These are phyloP conservation scores for Hirundo rustica DNA, from an alignment of 2,797 vertebrate genomes.

Conservation along the genomic window DNA sequence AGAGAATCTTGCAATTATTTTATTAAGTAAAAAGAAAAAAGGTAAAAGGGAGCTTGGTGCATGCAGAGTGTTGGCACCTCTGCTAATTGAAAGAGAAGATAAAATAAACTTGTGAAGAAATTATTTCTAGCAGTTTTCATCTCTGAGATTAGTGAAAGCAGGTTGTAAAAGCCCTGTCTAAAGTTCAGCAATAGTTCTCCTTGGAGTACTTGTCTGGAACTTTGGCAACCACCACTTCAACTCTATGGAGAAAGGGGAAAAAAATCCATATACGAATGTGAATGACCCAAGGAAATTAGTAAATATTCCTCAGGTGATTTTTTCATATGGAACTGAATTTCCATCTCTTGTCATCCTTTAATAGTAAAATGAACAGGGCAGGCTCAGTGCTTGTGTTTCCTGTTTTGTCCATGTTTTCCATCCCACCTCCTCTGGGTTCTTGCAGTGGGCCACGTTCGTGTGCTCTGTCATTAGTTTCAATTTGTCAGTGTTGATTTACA, in stretches of 20 bases:
- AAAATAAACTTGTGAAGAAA: background rate
- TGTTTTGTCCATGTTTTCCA: background rate
- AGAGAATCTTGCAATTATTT: too few species aligned
- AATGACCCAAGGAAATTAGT: background rate
- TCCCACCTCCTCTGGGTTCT: background rate
- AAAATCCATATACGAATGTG: accelerated
- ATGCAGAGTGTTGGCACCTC: too few species aligned
- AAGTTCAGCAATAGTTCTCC: background rate
- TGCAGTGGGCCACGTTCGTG: background rate
- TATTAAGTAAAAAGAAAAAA: too few species aligned
- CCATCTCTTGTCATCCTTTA: background rate
- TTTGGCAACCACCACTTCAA: background rate
- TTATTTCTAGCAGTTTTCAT: background rate
- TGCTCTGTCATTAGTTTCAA: background rate
- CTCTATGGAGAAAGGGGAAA: background rate
- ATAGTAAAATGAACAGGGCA: background rate
- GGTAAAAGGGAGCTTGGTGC: too few species aligned
- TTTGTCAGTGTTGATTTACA: background rate
- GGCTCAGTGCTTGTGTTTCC: background rate
- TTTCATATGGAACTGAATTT: background rate
- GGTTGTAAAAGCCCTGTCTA: background rate
- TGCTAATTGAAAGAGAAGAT: constrained; percentile 11
- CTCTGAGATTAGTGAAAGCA: background rate
- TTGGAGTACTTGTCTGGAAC: background rate
- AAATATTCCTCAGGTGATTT: background rate